These are phyloP conservation scores for Amphiura filiformis DNA, from an alignment of 35 echinoderm and acorn worm species.

Conservation along the genomic window DNA sequence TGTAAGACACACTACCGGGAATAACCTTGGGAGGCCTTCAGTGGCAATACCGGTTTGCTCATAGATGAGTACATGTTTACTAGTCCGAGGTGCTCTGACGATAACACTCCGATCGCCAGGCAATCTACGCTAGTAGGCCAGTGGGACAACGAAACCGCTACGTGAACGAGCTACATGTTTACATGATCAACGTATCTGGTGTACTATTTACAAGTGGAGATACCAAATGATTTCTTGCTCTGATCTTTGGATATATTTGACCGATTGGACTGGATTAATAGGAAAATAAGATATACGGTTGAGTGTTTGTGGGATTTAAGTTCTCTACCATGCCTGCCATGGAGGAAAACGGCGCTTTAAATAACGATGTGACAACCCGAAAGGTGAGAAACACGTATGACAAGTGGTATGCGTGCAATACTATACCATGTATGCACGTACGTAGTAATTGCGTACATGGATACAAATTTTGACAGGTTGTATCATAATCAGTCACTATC, in stretches of 20 bases:
- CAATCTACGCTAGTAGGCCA: no score
- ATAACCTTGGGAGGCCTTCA: neutral
- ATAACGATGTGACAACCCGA: slow-evolving; percentile 17
- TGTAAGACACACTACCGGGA: neutral
- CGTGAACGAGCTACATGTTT: no score
- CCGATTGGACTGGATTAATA: neutral
- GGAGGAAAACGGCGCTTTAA: neutral
- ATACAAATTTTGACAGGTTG: neutral
- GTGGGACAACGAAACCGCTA: no score
- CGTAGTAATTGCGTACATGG: neutral
- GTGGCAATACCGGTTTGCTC: neutral
- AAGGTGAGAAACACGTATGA: slow-evolving; percentile 9
- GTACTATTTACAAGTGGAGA: neutral
- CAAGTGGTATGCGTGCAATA: neutral
- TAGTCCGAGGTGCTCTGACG: no score
- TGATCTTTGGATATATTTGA: neutral
- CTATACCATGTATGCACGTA: neutral
- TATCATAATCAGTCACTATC: neutral
- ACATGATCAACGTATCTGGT: neutral
- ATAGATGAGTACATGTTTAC: no score
- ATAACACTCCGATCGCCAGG: no score
- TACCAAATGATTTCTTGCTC: neutral
- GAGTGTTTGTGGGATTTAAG: neutral
- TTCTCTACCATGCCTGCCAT: slow-evolving; percentile 8
- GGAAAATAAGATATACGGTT: neutral